Base-by-base conservation (phyloP, 2,888 invertebrate species). In the Noctua pronuba region DNA sequence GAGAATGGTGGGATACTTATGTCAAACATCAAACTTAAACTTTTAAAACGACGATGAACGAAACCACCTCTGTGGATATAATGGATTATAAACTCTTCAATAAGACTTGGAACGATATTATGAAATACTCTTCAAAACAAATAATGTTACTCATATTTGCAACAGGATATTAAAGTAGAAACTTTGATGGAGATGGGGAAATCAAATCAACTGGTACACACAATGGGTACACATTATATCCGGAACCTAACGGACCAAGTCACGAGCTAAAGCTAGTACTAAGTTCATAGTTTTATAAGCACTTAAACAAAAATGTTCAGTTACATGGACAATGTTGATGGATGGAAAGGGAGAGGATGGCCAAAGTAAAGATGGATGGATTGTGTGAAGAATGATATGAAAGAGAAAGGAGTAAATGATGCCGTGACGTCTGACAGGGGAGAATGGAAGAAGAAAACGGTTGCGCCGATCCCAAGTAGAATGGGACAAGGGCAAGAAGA, bases 131-230 rank as follows among this genome's bases (percentile, higher is more conserved):
- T 55, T 74, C 10, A 58, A 35, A 60, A 75, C 62, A 80, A 80
- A 80, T 64, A 75, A 80, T 80, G 35, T 18, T 62, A 41, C 28
- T 35, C 41, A 46, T 58, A 65, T 69, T 81, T 75, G 81, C 65
- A 69, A 81, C 75, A 80, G 80, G 80, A 80, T 80, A 69, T 80
- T 80, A 80, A 67, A 41, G 41, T 35, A 35, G 35, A 4, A 35
- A 35, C 35, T 4, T 35, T 35, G 35, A 4, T 35, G 4, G 6
- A 58, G n/a, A n/a, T 75, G 16, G 16, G 68, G 49, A 80, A 81
- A 80, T 80, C 49, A 80, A 81, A 80, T 80, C 49, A 65, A 75
- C 68, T 80, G 35, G 80, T 67, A 60, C 31, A 31, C 60, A 18
- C 52, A 52, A 28, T 28, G 28, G 28, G 16, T 58, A 28, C 28